phyloP scores from a whole-genome alignment of 2,888 invertebrate species.

The Biston betularia region DNA sequence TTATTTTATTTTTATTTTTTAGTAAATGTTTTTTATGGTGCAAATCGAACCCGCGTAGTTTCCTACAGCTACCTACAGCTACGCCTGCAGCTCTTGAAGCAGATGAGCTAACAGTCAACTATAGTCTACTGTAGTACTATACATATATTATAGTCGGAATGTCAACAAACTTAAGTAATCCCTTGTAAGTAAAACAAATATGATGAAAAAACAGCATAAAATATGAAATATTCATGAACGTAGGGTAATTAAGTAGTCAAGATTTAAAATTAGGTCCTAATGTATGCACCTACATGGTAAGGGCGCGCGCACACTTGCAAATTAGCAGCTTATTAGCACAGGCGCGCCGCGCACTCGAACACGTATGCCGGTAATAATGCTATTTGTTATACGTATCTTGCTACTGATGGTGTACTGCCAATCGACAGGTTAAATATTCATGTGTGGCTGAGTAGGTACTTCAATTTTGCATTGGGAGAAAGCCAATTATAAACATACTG shows the following conservation, averaged over 20 bases:
- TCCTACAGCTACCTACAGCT: too few species aligned
- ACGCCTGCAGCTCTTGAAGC: too few species aligned
- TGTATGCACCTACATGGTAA: conserved; percentile 67
- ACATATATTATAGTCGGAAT: too few species aligned
- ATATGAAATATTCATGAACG: conserved; percentile 68
- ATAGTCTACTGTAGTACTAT: too few species aligned
- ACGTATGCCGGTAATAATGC: conserved; percentile 55
- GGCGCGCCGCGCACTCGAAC: conserved; percentile 61
- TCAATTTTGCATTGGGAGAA: not conserved
- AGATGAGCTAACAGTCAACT: too few species aligned
- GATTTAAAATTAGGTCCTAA: conserved; percentile 70
- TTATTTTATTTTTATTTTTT: too few species aligned
- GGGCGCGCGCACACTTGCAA: conserved; percentile 65
- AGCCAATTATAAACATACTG: too few species aligned
- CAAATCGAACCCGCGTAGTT: too few species aligned
- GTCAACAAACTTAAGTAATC: too few species aligned
- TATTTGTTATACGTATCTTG: conserved; percentile 35
- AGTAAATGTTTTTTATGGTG: too few species aligned
- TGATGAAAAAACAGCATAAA: conserved; percentile 54
- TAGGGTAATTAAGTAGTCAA: conserved; percentile 57
- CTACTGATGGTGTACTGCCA: conserved; percentile 34
- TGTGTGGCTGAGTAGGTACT: conserved; percentile 19
- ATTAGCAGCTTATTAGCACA: conserved; percentile 67
- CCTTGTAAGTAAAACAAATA: too few species aligned
- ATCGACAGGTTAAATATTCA: conserved; percentile 41